Base-by-base conservation (phyloP, 1,140 invertebrate genomes). In the Myzus persicae region DNA sequence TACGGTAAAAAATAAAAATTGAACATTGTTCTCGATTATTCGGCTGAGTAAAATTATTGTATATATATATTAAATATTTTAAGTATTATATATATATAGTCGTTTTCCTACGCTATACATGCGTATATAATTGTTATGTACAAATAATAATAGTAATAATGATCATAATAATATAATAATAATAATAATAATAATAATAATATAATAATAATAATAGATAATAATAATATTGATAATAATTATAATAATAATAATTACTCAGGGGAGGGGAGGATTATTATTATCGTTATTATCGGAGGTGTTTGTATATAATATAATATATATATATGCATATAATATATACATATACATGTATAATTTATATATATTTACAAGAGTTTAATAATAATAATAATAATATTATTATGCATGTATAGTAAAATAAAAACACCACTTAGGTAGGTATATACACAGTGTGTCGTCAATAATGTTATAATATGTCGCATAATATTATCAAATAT, bases 331-430 rank as follows among this genome's bases (percentile, higher is more conserved):
- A 40, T 87, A 87, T 44, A n/a, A 40, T 42, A 42, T 84, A 42
- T 84, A 40, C 20, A 76, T 38, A 44, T 40, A 46, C 31, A 44
- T 40, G 1, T 87, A 87, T n/a, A 36, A 36, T 88, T 48, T 40
- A n/a, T 88, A 48, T 88, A 38, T 89, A 89, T 89, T 24, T 89
- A 89, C 46, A 89, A 51, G n/a, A 54, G 36, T 90, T 40, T 90
- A 87, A 31, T 44, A 82, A 38, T 38, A 81, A 87, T 87, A 46
- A 54, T 59, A n/a, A 59, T 59, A 9, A 18, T 90, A 40, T 89
- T 85, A 24, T 88, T 40, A 85, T 85, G n/a, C 38, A 82, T 82
- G 31, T 54, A 89, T 90, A 90, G 89, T 90, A 90, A 90, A 90
- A 90, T 90, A 67, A 90, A 90, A 90, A 90, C 38, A n/a, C 51